Conservation (phyloP, 2,797 vertebrate genomes). For the Rhincodon typus region DNA sequence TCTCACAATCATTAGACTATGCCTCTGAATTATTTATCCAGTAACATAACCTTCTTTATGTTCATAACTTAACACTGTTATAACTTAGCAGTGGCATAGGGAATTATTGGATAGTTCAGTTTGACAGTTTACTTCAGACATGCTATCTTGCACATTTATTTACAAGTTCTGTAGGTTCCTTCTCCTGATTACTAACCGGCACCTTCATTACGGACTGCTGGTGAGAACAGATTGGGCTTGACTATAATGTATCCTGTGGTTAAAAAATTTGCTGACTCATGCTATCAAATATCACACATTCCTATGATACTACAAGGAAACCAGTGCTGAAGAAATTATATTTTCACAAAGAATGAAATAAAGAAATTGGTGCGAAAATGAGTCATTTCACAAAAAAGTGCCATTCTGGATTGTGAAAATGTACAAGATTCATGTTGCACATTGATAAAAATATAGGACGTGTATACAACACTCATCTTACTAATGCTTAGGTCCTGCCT, state of each 20-base stretch:
- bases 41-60: neutral
- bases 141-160: conserved; percentile 2
- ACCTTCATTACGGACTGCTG: neutral
- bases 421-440: neutral
- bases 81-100: neutral
- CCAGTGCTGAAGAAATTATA: neutral
- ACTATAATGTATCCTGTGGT: neutral
- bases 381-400: neutral
- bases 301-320: neutral
- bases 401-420: neutral
- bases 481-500: neutral
- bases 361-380: neutral
- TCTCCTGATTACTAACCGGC: neutral
- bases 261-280: neutral
- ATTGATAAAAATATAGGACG: neutral
- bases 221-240: neutral
- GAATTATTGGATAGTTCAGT: neutral
- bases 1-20: neutral
- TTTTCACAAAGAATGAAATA: neutral
- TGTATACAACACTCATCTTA: neutral
- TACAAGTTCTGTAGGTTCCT: neutral
- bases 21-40: neutral
- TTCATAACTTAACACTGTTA: neutral
- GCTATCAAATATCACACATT: neutral
- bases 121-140: neutral